Percentiles rank a stretch among this genome's conserved stretches.
Conservation (phyloP, 2,113 vertebrate genomes). For the Phaethon lepturus region DNA sequence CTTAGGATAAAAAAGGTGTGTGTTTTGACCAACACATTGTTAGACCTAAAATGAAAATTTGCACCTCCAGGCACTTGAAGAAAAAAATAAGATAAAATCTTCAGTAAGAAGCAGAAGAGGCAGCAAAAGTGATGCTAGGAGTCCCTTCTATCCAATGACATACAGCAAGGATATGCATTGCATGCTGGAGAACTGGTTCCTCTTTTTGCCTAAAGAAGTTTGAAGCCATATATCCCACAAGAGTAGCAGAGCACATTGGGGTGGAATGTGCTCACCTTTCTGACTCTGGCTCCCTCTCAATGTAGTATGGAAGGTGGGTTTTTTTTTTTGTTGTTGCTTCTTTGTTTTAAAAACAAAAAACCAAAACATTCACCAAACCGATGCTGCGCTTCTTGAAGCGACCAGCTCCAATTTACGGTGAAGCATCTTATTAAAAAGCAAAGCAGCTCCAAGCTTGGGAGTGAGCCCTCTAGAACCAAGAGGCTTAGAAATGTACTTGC, state of each 20-base stretch:
- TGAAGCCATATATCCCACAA: background rate
- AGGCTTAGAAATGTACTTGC: background rate
- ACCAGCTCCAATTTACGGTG: no score
- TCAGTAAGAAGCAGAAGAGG: background rate
- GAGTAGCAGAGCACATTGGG: background rate
- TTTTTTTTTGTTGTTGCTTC: background rate
- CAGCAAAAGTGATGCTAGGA: background rate
- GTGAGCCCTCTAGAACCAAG: background rate
- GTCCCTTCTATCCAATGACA: fast-evolving
- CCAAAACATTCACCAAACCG: background rate
- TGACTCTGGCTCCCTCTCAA: background rate
- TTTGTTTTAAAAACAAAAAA: background rate
- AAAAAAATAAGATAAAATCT: background rate
- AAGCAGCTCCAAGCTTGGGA: background rate
- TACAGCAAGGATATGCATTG: background rate
- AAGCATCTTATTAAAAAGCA: background rate
- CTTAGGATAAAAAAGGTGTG: background rate
- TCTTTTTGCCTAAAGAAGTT: background rate
- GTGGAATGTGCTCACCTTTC: background rate
- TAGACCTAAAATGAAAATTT: background rate
- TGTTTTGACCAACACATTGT: background rate
- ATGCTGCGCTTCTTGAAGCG: background rate
- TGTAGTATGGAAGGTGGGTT: background rate
- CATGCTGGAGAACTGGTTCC: background rate
- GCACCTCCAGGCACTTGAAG: background rate